These are phyloP conservation scores for Zele albiditarsus DNA, from an alignment of 2,888 invertebrate species.

Conservation along the genomic window DNA sequence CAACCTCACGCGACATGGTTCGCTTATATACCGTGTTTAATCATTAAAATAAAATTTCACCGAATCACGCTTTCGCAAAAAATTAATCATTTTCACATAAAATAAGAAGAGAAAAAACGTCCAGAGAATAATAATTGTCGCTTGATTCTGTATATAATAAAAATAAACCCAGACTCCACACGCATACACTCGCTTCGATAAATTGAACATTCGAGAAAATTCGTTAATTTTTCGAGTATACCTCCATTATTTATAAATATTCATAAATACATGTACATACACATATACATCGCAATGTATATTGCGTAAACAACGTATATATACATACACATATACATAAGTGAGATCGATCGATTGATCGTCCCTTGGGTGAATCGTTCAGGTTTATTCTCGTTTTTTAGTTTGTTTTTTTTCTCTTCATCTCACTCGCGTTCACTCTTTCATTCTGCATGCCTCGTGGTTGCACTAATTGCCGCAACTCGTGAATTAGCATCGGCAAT, in stretches of 20 bases:
- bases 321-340: not conserved
- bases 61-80: not conserved
- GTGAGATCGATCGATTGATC: not conserved
- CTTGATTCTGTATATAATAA: not conserved
- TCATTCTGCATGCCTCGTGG: not conserved
- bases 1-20: conserved; percentile 50
- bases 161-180: not conserved
- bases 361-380: conserved; percentile 1
- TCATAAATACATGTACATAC: not conserved
- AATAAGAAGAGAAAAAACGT: not conserved
- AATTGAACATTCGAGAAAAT: not conserved
- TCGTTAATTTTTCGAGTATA: not conserved
- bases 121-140: conserved; percentile 9
- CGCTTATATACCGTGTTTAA: not conserved
- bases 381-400: not conserved
- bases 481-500: conserved; percentile 69
- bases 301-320: not conserved
- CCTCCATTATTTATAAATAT: not conserved
- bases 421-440: not conserved
- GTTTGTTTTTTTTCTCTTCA: not conserved
- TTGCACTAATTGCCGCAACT: conserved; percentile 66
- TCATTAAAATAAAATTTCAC: conserved; percentile 13
- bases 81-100: conserved; percentile 4
- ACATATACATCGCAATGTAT: not conserved
- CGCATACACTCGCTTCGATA: not conserved